Evolutionary conservation across 30 jellyfish, hydroid and myxozoan species (phyloP), one percentile per base, ranked within the genome.

Genomic region (Cassiopea andromeda): DNA sequence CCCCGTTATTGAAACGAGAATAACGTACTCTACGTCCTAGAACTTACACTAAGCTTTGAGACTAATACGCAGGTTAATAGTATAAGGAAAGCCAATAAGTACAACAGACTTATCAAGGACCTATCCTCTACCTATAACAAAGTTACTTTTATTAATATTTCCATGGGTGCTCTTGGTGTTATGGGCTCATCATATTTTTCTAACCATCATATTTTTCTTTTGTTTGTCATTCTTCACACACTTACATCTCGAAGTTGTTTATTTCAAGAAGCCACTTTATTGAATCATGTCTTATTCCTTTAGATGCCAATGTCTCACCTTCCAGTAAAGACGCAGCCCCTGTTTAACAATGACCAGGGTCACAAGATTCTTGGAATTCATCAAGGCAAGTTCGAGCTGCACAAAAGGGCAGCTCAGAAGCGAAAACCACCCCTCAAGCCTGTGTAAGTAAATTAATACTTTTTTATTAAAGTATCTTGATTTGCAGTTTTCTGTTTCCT

Each of bases 341-440:
- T 92, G 70, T 95, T 95, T 84, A 61, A 59, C 75, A 86, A 78
- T 16, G 99, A 95, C 80, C 97, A 91, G 44, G 99, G 99, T 2
- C 96, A 91, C 73, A 87, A 91, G 19, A 83, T 83, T 44, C 90
- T 95, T 16, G 87, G 84, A 59, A 83, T 95, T 81, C 99, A 95
- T 67, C 94, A 95, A 48, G 89, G 94, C 17, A 95, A 87, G 71
- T 95, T 95, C 73, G 99, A 95, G 44, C 82, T 85, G 89, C 90
- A 92, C 70, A 91, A 91, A 49, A 81, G 92, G 75, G 98, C 97
- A 45, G 76, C 99, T 1, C 93, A 75, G 87, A 90, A 95, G 85
- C 82, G 97, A 46, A 91, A 88, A 61, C 95, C 97, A 18, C 92
- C 90, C 16, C 75, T 93, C 60, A 93, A 91, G 61, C 98, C 91